A percentile compares a stretch with the other conserved stretches of the same genome.
Evolutionary conservation across 2,113 vertebrate genomes (phyloP).

Genomic region (Poeciliopsis prolifica): DNA sequence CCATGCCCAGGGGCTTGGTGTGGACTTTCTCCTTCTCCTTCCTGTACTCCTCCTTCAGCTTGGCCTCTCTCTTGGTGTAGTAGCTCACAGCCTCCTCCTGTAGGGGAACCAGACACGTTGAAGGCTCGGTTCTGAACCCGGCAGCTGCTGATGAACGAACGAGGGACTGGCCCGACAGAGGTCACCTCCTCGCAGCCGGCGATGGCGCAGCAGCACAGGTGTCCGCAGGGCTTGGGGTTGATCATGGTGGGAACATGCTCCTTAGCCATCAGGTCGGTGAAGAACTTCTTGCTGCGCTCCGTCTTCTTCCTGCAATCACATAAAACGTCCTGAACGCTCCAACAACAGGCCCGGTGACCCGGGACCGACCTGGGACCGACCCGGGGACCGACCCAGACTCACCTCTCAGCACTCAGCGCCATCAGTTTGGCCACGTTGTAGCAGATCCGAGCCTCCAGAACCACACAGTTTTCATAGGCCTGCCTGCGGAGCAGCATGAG

Average conservation of each 20-base stretch:
- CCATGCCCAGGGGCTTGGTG: conserved; percentile 96
- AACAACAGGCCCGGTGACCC: neutral
- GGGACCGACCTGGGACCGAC: conserved; percentile 14
- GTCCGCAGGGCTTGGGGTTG: conserved; percentile 97
- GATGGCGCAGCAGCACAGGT: conserved; percentile 95
- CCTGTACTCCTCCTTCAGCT: conserved; percentile 94
- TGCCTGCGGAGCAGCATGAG: conserved; percentile 78
- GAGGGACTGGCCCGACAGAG: too few relatives aligned
- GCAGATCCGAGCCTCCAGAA: conserved; percentile 93
- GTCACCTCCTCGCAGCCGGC: conserved; percentile 93
- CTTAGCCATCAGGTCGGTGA: conserved; percentile 91
- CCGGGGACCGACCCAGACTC: conserved; percentile 22
- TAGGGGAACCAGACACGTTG: neutral
- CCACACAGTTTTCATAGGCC: conserved; percentile 92
- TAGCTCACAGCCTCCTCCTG: conserved; percentile 95
- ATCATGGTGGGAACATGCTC: conserved; percentile 93
- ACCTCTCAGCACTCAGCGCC: conserved; percentile 86
- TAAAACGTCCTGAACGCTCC: neutral
- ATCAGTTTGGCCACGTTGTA: conserved; percentile 96
- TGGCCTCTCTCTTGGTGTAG: conserved; percentile 92
- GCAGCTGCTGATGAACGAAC: too few relatives aligned
- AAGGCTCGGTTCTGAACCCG: neutral
- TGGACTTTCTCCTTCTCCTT: conserved; percentile 97
- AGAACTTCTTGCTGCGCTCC: conserved; percentile 93
- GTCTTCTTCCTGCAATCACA: conserved; percentile 88